These are phyloP conservation scores for Tipula confusa DNA, from an alignment of 2,888 invertebrate species.

Conservation along the genomic window DNA sequence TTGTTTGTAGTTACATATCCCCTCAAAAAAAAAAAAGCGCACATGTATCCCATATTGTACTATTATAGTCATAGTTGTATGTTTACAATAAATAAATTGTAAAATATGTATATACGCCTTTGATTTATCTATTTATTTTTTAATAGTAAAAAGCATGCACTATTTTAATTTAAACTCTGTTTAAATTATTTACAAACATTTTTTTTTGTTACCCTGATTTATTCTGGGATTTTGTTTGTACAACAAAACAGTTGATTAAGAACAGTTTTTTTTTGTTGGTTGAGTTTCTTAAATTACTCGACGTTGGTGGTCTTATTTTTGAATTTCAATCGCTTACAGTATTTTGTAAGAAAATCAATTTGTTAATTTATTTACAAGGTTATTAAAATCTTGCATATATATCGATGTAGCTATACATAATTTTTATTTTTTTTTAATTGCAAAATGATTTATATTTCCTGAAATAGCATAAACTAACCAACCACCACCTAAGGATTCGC, in stretches of 20 bases:
- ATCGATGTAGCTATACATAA: neutral
- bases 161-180: neutral
- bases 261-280: neutral
- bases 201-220: neutral
- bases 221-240: conserved; percentile 25
- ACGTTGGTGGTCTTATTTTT: neutral
- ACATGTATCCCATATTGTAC: neutral
- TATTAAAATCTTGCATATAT: neutral
- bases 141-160: conserved; percentile 20
- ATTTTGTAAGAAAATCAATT: conserved; percentile 12
- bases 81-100: conserved; percentile 9
- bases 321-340: neutral
- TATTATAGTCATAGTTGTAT: too few species aligned
- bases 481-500: neutral
- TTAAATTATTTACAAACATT: conserved; percentile 15
- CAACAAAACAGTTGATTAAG: conserved; percentile 25
- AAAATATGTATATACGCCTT: conserved; percentile 17
- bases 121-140: conserved; percentile 25
- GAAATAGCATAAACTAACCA: neutral
- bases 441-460: conserved; percentile 20
- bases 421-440: neutral
- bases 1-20: neutral
- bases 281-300: neutral
- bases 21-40: neutral
- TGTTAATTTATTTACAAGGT: conserved; percentile 25